Conservation (phyloP, 2,797 vertebrate species). For the Chaetodon trifasciatus region DNA sequence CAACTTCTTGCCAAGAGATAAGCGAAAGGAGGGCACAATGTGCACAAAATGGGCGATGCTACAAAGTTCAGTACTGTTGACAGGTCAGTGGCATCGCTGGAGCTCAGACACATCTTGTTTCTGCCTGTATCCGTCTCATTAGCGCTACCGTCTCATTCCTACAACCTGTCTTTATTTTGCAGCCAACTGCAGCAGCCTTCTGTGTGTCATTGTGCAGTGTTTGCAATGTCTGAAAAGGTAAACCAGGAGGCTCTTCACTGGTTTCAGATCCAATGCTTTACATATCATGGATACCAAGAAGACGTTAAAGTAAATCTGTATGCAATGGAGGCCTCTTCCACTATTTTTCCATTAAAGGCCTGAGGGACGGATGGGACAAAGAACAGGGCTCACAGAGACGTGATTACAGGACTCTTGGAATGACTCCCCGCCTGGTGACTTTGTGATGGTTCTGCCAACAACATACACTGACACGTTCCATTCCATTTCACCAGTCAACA, state of each 20-base stretch:
- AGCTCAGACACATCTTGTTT: slow-evolving; percentile 65
- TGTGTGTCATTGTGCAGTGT: slow-evolving; percentile 48
- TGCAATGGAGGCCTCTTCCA: slow-evolving; percentile 51
- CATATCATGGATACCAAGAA: slow-evolving; percentile 76
- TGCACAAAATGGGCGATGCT: slow-evolving; percentile 64
- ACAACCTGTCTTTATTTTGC: slow-evolving; percentile 69
- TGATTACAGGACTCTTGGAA: slow-evolving; percentile 82
- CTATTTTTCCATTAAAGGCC: slow-evolving; percentile 74
- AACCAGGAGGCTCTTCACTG: slow-evolving; percentile 69
- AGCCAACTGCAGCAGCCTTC: slow-evolving; percentile 53
- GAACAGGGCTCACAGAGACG: slow-evolving; percentile 72
- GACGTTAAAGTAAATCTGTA: slow-evolving; percentile 76
- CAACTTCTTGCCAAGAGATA: slow-evolving; percentile 78
- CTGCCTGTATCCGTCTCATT: slow-evolving; percentile 76
- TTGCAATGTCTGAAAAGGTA: slow-evolving; percentile 70
- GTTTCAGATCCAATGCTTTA: slow-evolving; percentile 66
- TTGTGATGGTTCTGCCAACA: slow-evolving; percentile 69
- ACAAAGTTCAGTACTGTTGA: slow-evolving; percentile 63
- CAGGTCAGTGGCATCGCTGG: slow-evolving; percentile 67
- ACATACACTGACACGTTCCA: slow-evolving; percentile 51
- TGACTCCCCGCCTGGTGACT: slow-evolving; percentile 71
- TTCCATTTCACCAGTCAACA: slow-evolving; percentile 63
- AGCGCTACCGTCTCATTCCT: slow-evolving; percentile 72
- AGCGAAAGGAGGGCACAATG: slow-evolving; percentile 73
- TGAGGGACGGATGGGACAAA: slow-evolving; percentile 74